Base-by-base conservation (phyloP, 1,140 invertebrate species). In the Drosophila ficusphila region DNA sequence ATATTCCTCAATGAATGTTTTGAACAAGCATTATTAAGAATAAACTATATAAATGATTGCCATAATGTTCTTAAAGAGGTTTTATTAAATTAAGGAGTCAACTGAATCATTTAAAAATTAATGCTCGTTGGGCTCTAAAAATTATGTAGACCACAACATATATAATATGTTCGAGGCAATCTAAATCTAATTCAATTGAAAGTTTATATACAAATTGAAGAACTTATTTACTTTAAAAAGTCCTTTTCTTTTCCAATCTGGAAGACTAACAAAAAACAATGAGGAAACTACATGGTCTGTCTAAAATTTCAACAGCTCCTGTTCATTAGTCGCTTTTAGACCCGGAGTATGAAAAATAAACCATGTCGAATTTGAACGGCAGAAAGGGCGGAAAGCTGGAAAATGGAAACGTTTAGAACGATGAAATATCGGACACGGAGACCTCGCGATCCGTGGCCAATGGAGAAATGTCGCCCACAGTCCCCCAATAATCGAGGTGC, bases 51-150 rank as follows among this genome's bases (percentile, higher is more conserved):
- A n/a, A n/a, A n/a, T n/a, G n/a, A n/a, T n/a, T n/a, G n/a, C n/a
- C n/a, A n/a, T n/a, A n/a, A n/a, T n/a, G n/a, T n/a, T n/a, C n/a
- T n/a, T n/a, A n/a, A n/a, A n/a, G n/a, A n/a, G n/a, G n/a, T n/a
- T n/a, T n/a, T n/a, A n/a, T n/a, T n/a, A n/a, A n/a, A n/a, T 12
- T 42, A 3, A 33, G 14, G 11, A 1, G 21, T 34, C 27, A 34
- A 8, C 14, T 8, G 4, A 2, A 7, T n/a, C n/a, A n/a, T n/a
- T n/a, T n/a, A n/a, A n/a, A n/a, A n/a, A n/a, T n/a, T n/a, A n/a
- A n/a, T n/a, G 0, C 16, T 46, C 21, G 61, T 47, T 64, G 23
- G 56, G 61, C 61, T 64, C 61, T 61, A 5, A 61, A 61, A 21
- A 61, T 9, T 61, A 64, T 64, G 29, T 46, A 11, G 56, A 60